Evolutionary conservation across 2,888 invertebrate species (phyloP), one percentile per base, ranked within the genome.

Genomic region (Phragmatobia fuliginosa): DNA sequence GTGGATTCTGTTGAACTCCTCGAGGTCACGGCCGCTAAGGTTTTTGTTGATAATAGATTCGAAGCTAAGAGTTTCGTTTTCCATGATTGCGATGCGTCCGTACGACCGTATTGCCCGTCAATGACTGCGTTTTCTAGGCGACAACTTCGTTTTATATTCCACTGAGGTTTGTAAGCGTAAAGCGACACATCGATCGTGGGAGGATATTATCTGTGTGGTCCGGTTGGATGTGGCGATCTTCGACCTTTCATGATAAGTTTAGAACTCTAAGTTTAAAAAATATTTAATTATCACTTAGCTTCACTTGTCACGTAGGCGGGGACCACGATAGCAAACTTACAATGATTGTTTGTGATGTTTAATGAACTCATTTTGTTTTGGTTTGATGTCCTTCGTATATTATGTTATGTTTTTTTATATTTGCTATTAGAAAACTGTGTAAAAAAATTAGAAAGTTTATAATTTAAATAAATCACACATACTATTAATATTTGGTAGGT

Each of bases 1-100:
- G 78, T 94, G 91, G 73, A 95, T 94, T 71, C 94, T 88, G 83
- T 94, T 95, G 80, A 94, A 95, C 79, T 95, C 94, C 2, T 93
- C 92, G 49, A 95, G 89, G 77, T 95, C 94, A 8, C 87, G 87
- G 3, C 94, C 92, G 70, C 81, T 91, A 33, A 94, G 91, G 84
- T 92, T 94, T 80, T 91, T 93, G 77, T 92, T 91, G 75, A 94
- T 82, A 74, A 95, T 91, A 18, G 91, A 81, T 83, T 95, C 95
- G 56, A 95, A 88, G 81, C 94, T 94, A 36, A 86, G 90, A 16
- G 94, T 94, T 90, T 95, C 92, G 83, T 89, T 90, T 67, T 95
- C 94, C 94, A 95, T 93, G 81, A 49, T 85, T 80, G 71, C 28
- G 11, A 33, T 72, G 62, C 70, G 72, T 80, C 83, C 69, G 85